Percentiles rank a stretch among this genome's conserved stretches.
Evolutionary conservation across 2,888 invertebrate genomes (phyloP).

Genomic region (Lumbricus terrestris): DNA sequence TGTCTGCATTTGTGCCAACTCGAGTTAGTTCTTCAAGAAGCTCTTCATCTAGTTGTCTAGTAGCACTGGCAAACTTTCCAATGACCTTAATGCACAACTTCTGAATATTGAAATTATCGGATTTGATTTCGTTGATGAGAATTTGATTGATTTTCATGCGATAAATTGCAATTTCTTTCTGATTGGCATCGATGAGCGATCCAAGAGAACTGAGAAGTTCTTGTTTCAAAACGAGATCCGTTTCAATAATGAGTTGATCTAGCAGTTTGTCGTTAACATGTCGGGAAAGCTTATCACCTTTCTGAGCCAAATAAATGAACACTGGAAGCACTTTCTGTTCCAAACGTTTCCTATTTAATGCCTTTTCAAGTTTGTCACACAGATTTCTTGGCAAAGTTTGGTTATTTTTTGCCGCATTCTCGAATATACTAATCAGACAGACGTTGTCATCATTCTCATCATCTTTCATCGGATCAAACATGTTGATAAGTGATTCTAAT

Average conservation of each 20-base stretch:
- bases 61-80: neutral
- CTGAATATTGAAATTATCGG: neutral
- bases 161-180: neutral
- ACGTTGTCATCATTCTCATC: neutral
- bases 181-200: neutral
- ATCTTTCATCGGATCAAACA: neutral
- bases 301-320: neutral
- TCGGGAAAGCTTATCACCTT: neutral
- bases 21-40: neutral
- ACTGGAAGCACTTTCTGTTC: neutral
- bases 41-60: neutral
- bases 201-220: neutral
- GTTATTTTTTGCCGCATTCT: neutral
- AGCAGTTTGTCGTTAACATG: neutral
- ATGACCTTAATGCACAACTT: neutral
- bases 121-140: neutral
- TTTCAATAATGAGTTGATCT: neutral
- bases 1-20: neutral
- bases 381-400: neutral
- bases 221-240: neutral
- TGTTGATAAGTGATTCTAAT: neutral
- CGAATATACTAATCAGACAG: neutral
- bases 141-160: neutral
- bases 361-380: neutral
- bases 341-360: neutral